These are phyloP conservation scores for Enteromius anoplus DNA, from an alignment of 2,797 vertebrate species.

Conservation along the genomic window DNA sequence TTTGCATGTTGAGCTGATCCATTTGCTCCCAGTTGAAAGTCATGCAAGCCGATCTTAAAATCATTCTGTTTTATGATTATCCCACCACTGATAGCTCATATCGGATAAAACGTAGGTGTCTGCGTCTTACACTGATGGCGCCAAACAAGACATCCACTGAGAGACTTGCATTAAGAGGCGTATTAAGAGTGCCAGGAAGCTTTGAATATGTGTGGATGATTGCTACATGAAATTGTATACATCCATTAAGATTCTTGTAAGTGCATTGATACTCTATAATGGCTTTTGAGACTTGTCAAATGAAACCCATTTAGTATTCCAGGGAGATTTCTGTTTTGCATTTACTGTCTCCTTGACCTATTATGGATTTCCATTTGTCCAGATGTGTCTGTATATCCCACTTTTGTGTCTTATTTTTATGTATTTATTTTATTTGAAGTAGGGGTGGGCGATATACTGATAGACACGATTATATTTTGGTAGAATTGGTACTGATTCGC, in stretches of 20 bases:
- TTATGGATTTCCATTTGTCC: background rate
- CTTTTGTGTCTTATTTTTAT: background rate
- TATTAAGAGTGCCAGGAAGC: conserved; percentile 51
- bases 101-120: conserved; percentile 52
- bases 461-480: background rate
- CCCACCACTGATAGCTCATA: conserved; percentile 49
- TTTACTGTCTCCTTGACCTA: background rate
- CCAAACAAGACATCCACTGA: conserved; percentile 34
- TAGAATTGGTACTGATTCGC: no score
- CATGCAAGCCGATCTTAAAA: conserved; percentile 53
- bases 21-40: conserved; percentile 55
- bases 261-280: conserved; percentile 33
- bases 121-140: conserved; percentile 41
- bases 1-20: conserved; percentile 38
- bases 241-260: conserved; percentile 36
- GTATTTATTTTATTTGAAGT: background rate
- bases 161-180: conserved; percentile 45
- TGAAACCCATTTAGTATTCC: conserved; percentile 22
- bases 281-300: conserved; percentile 16
- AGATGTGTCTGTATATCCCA: background rate
- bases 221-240: conserved; percentile 43
- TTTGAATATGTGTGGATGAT: conserved; percentile 39
- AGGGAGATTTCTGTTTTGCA: background rate
- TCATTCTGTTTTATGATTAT: conserved; percentile 52
- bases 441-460: background rate